Conservation (phyloP, 2,113 vertebrate genomes). For the Ailurus styani region DNA sequence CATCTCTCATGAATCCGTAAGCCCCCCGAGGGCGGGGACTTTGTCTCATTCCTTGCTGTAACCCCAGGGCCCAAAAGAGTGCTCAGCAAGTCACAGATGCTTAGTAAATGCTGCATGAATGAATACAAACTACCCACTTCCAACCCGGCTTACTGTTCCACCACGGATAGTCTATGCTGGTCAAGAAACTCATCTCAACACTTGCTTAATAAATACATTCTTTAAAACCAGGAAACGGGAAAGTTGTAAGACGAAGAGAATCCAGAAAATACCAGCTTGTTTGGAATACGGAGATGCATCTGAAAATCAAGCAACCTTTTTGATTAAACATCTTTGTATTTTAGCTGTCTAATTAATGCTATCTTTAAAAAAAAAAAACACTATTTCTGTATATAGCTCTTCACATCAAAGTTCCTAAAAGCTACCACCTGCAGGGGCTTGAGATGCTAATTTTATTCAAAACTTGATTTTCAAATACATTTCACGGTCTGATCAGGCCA, state of each 20-base stretch:
- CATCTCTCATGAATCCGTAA: not conserved
- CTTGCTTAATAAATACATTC: not conserved
- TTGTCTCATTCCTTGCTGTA: not conserved
- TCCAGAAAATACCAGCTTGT: not conserved
- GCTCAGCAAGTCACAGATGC: not conserved
- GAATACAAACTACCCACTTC: not conserved
- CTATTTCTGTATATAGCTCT: not conserved
- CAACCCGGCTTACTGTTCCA: not conserved
- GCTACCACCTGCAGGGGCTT: not conserved
- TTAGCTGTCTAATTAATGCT: not conserved
- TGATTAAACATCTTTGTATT: not conserved
- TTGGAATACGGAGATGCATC: not conserved
- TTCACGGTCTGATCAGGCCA: not conserved
- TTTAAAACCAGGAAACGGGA: not conserved
- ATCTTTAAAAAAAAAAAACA: not conserved
- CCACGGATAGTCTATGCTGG: fast-evolving
- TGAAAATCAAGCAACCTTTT: not conserved
- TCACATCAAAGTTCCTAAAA: not conserved
- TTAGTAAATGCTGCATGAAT: not conserved
- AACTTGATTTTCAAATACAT: not conserved
- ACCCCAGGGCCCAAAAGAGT: not conserved
- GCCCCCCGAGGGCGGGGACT: not conserved
- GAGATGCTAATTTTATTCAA: not conserved
- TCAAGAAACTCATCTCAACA: not conserved
- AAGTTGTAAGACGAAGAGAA: not conserved